phyloP scores from a whole-genome alignment of 2,888 invertebrate species.

The Anthoptus insignis region DNA sequence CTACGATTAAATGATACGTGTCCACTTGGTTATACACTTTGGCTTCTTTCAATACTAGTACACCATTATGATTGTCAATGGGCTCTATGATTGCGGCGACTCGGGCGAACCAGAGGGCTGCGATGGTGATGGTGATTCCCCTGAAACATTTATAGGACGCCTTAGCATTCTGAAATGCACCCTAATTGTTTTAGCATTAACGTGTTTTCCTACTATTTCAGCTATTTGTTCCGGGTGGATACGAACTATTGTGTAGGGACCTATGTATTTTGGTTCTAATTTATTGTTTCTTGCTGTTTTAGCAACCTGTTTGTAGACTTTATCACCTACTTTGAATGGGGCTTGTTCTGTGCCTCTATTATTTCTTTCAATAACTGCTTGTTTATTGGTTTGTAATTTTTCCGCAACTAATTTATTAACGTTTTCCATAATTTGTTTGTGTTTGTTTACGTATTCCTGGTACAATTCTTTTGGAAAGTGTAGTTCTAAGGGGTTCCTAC shows the following conservation, averaged over 20 bases:
- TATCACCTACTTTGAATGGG: conserved; percentile 50
- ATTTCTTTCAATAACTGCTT: conserved; percentile 39
- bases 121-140: conserved; percentile 43
- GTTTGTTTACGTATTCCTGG: conserved; percentile 70
- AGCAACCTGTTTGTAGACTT: conserved; percentile 51
- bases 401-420: conserved; percentile 43
- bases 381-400: conserved; percentile 40
- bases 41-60: conserved; percentile 48
- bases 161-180: conserved; percentile 51
- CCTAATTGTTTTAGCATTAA: conserved; percentile 51
- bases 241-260: conserved; percentile 48
- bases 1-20: conserved; percentile 39
- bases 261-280: conserved; percentile 45
- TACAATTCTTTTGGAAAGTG: conserved; percentile 61
- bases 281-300: conserved; percentile 51
- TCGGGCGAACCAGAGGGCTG: conserved; percentile 44
- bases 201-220: conserved; percentile 52
- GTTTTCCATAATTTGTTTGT: conserved; percentile 61
- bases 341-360: conserved; percentile 43
- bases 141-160: conserved; percentile 51
- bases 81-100: conserved; percentile 44
- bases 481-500: conserved; percentile 52
- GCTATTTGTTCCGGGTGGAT: conserved; percentile 52
- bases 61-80: conserved; percentile 50
- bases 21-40: conserved; percentile 40